A percentile compares a stretch with the other conserved stretches of the same genome.
These are phyloP conservation scores for Amphimallon solstitiale DNA, from an alignment of 2,888 invertebrate species.

Conservation along the genomic window DNA sequence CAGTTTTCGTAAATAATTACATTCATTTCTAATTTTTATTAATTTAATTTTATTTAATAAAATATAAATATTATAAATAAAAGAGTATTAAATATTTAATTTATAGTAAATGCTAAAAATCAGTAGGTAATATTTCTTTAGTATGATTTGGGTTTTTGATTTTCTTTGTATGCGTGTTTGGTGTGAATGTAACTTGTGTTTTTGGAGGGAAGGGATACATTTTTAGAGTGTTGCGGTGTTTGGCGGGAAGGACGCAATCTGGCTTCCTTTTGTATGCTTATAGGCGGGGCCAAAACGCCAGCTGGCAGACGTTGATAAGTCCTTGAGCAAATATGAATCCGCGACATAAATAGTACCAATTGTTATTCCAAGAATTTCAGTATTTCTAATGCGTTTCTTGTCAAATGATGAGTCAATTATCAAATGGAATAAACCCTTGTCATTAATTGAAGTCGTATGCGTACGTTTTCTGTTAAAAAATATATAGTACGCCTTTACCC, in stretches of 20 bases:
- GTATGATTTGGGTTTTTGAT: constrained; percentile 18
- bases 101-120: no score
- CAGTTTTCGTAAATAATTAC: no score
- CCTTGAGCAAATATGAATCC: constrained; percentile 60
- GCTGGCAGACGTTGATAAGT: constrained; percentile 69
- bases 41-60: neutral
- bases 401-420: constrained; percentile 27
- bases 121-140: constrained; percentile 9
- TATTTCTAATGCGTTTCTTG: constrained; percentile 30
- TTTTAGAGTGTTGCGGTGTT: constrained; percentile 50
- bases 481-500: constrained; percentile 35
- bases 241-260: constrained; percentile 56
- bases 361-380: constrained; percentile 47
- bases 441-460: neutral
- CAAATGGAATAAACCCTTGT: neutral
- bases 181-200: constrained; percentile 34
- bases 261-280: constrained; percentile 53
- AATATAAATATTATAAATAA: neutral
- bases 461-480: neutral
- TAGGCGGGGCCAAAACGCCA: constrained; percentile 68
- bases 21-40: no score
- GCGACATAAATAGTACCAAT: constrained; percentile 61
- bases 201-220: constrained; percentile 54
- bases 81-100: no score
- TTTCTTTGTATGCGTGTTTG: constrained; percentile 2